A percentile compares a stretch with the other conserved stretches of the same genome.
phyloP scores from a whole-genome alignment of 1,140 invertebrate genomes.

The Aphidius gifuensis region DNA sequence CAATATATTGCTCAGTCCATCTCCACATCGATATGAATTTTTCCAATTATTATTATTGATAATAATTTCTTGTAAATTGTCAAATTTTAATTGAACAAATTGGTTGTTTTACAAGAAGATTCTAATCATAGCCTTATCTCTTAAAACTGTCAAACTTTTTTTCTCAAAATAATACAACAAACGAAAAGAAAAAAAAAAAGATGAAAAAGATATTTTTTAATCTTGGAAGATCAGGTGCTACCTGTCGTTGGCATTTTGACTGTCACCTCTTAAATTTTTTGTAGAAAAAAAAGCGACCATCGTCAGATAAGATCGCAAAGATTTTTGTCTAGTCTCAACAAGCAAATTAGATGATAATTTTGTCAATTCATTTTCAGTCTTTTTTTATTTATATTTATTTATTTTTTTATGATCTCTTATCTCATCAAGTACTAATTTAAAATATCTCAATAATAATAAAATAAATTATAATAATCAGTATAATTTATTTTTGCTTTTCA shows the following conservation, averaged over 20 bases:
- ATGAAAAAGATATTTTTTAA: slow-evolving; percentile 19
- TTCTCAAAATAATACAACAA: no score
- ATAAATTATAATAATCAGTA: no score
- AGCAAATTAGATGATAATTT: slow-evolving; percentile 27
- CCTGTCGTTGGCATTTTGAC: slow-evolving; percentile 1
- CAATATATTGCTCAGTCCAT: no score
- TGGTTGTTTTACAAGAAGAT: slow-evolving; percentile 26
- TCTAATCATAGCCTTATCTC: slow-evolving; percentile 36
- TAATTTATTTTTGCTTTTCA: no score
- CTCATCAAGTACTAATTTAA: background rate
- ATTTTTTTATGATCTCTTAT: slow-evolving; percentile 4
- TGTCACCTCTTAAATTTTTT: no score
- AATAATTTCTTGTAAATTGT: no score
- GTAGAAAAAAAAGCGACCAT: background rate
- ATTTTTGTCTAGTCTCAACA: slow-evolving; percentile 26
- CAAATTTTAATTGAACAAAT: no score
- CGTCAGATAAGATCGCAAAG: slow-evolving; percentile 21
- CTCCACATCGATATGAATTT: no score
- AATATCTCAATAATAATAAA: no score
- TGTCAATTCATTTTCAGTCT: slow-evolving; percentile 14
- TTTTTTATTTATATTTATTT: slow-evolving; percentile 14
- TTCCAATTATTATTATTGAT: no score
- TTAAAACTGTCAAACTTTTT: background rate
- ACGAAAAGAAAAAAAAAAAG: background rate
- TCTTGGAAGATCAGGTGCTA: slow-evolving; percentile 37